Percentiles rank a stretch among this genome's conserved stretches.
These are phyloP conservation scores for Hybognathus amarus DNA, from an alignment of 2,797 vertebrate species.

Conservation along the genomic window DNA sequence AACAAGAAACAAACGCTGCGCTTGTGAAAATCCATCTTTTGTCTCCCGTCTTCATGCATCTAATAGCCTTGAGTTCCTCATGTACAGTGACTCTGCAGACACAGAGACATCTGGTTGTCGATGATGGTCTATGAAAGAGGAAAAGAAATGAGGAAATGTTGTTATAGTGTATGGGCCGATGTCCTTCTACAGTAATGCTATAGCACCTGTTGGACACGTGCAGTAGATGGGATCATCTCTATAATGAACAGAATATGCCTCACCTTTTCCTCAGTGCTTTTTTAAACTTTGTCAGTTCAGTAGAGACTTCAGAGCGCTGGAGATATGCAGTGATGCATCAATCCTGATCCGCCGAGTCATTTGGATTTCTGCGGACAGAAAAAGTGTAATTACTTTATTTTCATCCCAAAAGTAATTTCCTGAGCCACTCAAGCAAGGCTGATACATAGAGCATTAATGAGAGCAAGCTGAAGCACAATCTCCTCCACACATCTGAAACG, in stretches of 20 bases:
- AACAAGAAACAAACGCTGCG: neutral
- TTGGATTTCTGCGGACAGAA: constrained; percentile 50
- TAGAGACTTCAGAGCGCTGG: neutral
- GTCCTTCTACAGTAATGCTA: constrained; percentile 3
- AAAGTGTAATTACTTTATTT: constrained; percentile 59
- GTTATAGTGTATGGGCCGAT: neutral
- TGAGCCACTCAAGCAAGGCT: constrained; percentile 44
- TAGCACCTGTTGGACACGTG: neutral
- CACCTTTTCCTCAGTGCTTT: neutral
- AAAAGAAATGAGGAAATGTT: neutral
- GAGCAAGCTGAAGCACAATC: constrained; percentile 41
- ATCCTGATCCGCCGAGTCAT: constrained; percentile 23
- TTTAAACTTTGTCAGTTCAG: neutral
- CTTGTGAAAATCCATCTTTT: neutral
- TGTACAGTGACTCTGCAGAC: neutral
- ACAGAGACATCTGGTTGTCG: neutral
- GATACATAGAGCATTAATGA: constrained; percentile 54
- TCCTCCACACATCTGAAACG: constrained; percentile 33
- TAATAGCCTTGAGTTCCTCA: neutral
- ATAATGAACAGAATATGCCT: neutral
- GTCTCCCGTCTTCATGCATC: constrained; percentile 21
- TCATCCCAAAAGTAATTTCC: constrained; percentile 54
- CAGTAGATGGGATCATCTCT: neutral
- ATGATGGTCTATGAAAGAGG: too few relatives aligned
- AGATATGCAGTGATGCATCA: constrained; percentile 30